Percentiles rank a stretch among this genome's conserved stretches.
These are phyloP conservation scores for Stenurella melanura DNA, from an alignment of 2,888 invertebrate genomes.

Conservation along the genomic window DNA sequence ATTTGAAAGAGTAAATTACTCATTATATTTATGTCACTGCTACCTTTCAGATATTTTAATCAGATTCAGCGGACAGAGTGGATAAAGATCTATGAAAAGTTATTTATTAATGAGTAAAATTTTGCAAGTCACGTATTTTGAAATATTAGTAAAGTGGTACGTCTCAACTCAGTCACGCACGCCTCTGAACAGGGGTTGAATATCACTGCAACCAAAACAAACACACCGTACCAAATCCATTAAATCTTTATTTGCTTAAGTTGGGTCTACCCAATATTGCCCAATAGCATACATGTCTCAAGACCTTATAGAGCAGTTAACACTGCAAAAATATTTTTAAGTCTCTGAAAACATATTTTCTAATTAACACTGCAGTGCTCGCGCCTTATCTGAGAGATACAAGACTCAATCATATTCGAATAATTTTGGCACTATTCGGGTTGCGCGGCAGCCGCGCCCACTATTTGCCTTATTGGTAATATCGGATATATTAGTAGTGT, in stretches of 20 bases:
- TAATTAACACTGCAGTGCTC: too few relatives aligned
- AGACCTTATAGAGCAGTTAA: background rate
- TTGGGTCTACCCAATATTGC: constrained; percentile 51
- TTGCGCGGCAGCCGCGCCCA: too few relatives aligned
- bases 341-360: background rate
- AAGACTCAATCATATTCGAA: too few relatives aligned
- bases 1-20: constrained; percentile 33
- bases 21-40: constrained; percentile 34
- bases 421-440: too few relatives aligned
- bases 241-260: constrained; percentile 64
- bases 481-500: too few relatives aligned
- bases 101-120: constrained; percentile 48
- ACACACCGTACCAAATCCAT: constrained; percentile 65
- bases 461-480: too few relatives aligned
- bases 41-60: constrained; percentile 39
- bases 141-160: constrained; percentile 44
- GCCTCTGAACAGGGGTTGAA: constrained; percentile 55
- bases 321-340: background rate
- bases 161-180: constrained; percentile 48
- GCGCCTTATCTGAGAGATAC: too few relatives aligned
- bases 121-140: constrained; percentile 61
- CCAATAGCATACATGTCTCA: constrained; percentile 36
- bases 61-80: constrained; percentile 34
- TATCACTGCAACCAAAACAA: constrained; percentile 62
- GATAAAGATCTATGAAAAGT: constrained; percentile 42